A percentile compares a stretch with the other conserved stretches of the same genome.
phyloP scores from a whole-genome alignment of 1,140 invertebrate species.

The Agrypnia vestita region DNA sequence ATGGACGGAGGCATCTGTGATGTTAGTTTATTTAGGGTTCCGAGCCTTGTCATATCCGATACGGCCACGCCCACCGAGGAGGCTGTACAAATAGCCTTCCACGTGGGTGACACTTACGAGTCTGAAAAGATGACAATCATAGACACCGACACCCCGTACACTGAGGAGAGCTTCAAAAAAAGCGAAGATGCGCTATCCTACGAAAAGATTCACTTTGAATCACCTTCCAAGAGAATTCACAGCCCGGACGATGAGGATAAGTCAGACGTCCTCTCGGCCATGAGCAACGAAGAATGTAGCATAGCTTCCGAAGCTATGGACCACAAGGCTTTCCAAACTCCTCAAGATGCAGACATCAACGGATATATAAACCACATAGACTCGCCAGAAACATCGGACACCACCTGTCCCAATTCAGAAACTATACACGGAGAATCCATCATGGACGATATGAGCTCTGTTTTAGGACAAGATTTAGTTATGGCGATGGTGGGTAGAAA shows the following conservation, averaged over 20 bases:
- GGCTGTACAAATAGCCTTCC: conserved; percentile 54
- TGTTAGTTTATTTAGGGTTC: conserved; percentile 71
- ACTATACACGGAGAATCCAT: conserved; percentile 82
- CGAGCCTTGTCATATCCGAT: conserved; percentile 70
- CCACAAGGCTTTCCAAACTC: conserved; percentile 68
- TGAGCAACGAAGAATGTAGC: conserved; percentile 80
- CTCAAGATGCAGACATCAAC: conserved; percentile 70
- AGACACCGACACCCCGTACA: conserved; percentile 74
- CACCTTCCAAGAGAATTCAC: conserved; percentile 46
- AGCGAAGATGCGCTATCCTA: conserved; percentile 4
- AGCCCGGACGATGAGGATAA: conserved; percentile 63
- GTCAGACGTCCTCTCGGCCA: conserved; percentile 77
- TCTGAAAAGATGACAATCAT: conserved; percentile 77
- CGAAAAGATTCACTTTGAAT: conserved; percentile 50
- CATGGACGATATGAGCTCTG: conserved; percentile 84
- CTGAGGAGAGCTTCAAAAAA: conserved; percentile 64
- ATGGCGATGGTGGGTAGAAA: conserved; percentile 78
- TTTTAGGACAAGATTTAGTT: conserved; percentile 79
- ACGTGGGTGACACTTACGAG: conserved; percentile 71
- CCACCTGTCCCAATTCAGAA: conserved; percentile 77
- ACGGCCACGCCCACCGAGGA: conserved; percentile 64
- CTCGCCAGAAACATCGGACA: conserved; percentile 85
- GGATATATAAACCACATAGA: conserved; percentile 84
- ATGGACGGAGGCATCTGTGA: conserved; percentile 62
- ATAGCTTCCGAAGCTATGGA: conserved; percentile 79